phyloP scores from a whole-genome alignment of 2,113 vertebrate genomes.

The Zeus faber region DNA sequence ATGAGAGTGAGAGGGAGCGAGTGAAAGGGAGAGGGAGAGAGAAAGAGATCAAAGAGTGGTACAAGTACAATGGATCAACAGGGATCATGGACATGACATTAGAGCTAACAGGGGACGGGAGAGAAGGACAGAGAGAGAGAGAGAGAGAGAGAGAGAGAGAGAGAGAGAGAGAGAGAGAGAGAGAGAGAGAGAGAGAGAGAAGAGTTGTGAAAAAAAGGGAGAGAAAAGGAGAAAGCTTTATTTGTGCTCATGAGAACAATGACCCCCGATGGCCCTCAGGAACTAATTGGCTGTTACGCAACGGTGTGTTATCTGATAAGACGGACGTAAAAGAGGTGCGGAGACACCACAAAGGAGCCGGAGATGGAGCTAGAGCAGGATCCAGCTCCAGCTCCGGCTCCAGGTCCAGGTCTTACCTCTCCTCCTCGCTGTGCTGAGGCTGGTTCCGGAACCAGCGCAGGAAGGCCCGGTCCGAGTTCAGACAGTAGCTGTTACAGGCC shows the following conservation, averaged over 20 bases:
- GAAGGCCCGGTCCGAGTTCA: slow-evolving; percentile 80
- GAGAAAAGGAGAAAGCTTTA: background rate
- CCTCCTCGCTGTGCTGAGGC: slow-evolving; percentile 82
- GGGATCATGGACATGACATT: slow-evolving; percentile 21
- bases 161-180: background rate
- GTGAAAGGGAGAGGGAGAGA: background rate
- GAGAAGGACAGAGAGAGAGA: background rate
- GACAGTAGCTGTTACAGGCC: slow-evolving; percentile 91
- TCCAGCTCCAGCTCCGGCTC: no score
- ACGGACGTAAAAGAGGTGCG: slow-evolving; percentile 4
- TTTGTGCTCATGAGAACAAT: slow-evolving; percentile 42
- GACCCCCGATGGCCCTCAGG: slow-evolving; percentile 29
- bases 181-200: background rate
- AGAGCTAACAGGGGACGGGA: no score
- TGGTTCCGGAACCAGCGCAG: slow-evolving; percentile 88
- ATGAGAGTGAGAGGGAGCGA: no score
- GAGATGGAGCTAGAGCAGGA: no score
- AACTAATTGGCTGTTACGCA: slow-evolving; percentile 30
- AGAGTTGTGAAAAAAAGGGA: slow-evolving; percentile 5
- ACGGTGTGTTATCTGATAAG: slow-evolving; percentile 8
- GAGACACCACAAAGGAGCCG: no score
- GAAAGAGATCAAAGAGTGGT: no score
- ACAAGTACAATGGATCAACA: slow-evolving; percentile 36
- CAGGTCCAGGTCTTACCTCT: no score
- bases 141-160: background rate